Conservation (phyloP, 2,888 invertebrate species). For the Nomada flava region DNA sequence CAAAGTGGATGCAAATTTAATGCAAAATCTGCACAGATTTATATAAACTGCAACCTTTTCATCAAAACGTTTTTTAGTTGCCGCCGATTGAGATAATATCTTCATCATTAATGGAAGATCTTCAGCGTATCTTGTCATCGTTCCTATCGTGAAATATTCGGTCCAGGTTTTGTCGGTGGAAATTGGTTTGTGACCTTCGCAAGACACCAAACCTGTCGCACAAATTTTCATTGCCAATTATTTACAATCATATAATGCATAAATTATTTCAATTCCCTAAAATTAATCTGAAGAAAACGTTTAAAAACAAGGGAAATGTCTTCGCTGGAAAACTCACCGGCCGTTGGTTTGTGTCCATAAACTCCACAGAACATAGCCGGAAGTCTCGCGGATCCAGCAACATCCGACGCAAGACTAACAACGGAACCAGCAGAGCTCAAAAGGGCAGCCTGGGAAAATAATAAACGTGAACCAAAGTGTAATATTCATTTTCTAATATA, state of each 20-base stretch:
- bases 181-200: conserved; percentile 89
- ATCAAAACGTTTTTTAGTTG: conserved; percentile 84
- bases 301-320: too few relatives aligned
- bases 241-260: background rate
- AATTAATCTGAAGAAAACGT: background rate
- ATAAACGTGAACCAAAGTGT: too few relatives aligned
- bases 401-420: conserved; percentile 94
- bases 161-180: conserved; percentile 87
- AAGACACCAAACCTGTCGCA: conserved; percentile 85
- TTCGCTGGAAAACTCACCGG: conserved; percentile 81
- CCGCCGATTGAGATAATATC: conserved; percentile 87
- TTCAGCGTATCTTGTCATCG: conserved; percentile 94
- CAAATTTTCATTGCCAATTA: background rate
- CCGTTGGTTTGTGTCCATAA: conserved; percentile 96
- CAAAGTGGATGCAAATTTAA: background rate
- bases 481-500: background rate
- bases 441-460: conserved; percentile 87
- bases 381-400: conserved; percentile 94
- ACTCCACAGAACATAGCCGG: conserved; percentile 96
- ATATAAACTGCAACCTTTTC: conserved; percentile 83
- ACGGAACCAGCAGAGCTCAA: conserved; percentile 92
- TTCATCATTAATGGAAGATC: conserved; percentile 92
- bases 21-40: background rate
- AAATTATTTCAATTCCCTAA: background rate
- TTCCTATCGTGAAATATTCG: conserved; percentile 92